A percentile compares a stretch with the other conserved stretches of the same genome.
phyloP scores from a whole-genome alignment of 2,888 invertebrate species.

The Bombyx huttoni region DNA sequence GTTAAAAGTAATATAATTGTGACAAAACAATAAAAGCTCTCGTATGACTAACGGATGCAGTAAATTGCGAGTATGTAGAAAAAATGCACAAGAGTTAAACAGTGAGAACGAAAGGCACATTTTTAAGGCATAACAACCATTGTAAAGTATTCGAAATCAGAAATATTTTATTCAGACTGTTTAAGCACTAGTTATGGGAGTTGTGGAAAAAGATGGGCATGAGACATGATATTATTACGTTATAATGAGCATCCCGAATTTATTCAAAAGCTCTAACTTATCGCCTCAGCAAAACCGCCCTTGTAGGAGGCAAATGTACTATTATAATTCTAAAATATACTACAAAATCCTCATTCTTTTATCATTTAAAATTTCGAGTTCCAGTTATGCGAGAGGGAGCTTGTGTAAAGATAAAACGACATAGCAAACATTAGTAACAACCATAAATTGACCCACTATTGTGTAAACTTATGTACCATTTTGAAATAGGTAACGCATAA shows the following conservation, averaged over 20 bases:
- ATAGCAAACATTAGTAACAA: background rate
- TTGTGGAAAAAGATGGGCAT: constrained; percentile 1
- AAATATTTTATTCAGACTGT: background rate
- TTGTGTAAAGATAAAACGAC: constrained; percentile 1
- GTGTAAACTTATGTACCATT: background rate
- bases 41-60: constrained; percentile 5
- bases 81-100: constrained; percentile 15
- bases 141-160: background rate
- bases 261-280: constrained; percentile 22
- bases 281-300: constrained; percentile 1
- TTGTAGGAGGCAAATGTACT: background rate
- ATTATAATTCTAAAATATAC: constrained; percentile 1
- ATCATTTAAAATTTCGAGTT: background rate
- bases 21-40: constrained; percentile 30
- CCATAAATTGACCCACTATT: background rate
- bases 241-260: constrained; percentile 66
- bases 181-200: constrained; percentile 8
- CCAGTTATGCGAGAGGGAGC: constrained; percentile 2
- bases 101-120: constrained; percentile 46
- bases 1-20: background rate
- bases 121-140: constrained; percentile 32
- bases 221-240: constrained; percentile 4
- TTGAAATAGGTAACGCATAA: background rate
- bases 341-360: constrained; percentile 2
- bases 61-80: constrained; percentile 1